Conservation (phyloP, 1,140 invertebrate genomes). For the Ooceraea biroi region DNA sequence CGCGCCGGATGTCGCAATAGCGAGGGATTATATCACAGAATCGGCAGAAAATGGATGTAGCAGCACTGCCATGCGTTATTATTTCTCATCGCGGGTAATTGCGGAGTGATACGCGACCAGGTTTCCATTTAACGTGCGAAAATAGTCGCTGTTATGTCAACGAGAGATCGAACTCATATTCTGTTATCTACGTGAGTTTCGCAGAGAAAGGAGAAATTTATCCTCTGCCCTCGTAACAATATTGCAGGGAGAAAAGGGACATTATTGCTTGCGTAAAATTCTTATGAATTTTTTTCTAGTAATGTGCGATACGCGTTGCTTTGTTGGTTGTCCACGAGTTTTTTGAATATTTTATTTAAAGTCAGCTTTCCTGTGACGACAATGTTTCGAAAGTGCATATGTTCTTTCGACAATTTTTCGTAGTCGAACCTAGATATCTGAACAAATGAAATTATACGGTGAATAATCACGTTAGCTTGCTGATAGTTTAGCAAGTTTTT, state of each 20-base stretch:
- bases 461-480: too few relatives aligned
- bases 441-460: constrained; percentile 2
- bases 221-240: neutral
- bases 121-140: constrained; percentile 39
- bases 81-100: constrained; percentile 45
- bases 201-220: neutral
- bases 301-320: neutral
- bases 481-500: neutral
- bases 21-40: constrained; percentile 33
- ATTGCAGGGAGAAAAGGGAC: neutral
- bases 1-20: neutral
- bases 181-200: neutral
- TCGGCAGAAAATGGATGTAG: constrained; percentile 44
- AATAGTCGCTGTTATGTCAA: constrained; percentile 17
- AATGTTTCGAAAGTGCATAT: constrained; percentile 20
- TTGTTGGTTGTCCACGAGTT: constrained; percentile 20
- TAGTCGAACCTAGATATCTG: constrained; percentile 3
- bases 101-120: constrained; percentile 8
- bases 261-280: neutral
- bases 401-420: neutral
- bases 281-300: too few relatives aligned
- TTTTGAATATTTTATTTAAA: constrained; percentile 34
- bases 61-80: constrained; percentile 44
- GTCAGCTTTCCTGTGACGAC: constrained; percentile 20
- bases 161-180: neutral